These are phyloP conservation scores for Nematostella vectensis DNA, from an alignment of 92 coral and sea anemone genomes.

Conservation along the genomic window DNA sequence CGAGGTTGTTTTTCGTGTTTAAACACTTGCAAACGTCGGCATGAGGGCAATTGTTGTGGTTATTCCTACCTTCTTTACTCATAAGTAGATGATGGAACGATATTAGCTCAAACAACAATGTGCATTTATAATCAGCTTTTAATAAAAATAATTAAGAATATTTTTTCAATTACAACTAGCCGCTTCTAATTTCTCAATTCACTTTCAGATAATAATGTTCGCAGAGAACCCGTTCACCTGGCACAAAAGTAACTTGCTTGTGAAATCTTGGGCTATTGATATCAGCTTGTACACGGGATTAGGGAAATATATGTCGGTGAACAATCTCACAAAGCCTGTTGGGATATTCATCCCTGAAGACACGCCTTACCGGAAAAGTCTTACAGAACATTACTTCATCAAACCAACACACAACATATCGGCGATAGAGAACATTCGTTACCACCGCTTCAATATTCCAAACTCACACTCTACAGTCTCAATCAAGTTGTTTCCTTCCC, in stretches of 20 bases:
- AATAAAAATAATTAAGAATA: too few species aligned
- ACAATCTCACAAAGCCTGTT: conserved; percentile 26
- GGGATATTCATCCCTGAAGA: conserved; percentile 28
- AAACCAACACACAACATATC: conserved; percentile 29
- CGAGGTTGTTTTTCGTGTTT: too few species aligned
- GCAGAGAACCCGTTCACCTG: conserved; percentile 55
- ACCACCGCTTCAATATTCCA: conserved; percentile 40
- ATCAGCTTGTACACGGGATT: conserved; percentile 30
- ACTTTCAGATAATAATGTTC: conserved; percentile 47
- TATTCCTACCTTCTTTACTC: too few species aligned
- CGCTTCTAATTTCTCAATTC: neutral
- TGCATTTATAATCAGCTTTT: too few species aligned
- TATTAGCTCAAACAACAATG: too few species aligned
- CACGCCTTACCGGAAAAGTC: neutral
- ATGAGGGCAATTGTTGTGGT: too few species aligned
- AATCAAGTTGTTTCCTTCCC: conserved; percentile 9
- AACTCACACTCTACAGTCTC: conserved; percentile 17
- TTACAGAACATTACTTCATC: conserved; percentile 17
- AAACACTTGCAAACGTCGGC: too few species aligned
- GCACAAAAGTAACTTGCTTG: conserved; percentile 21
- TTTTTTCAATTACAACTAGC: too few species aligned
- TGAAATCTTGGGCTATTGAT: conserved; percentile 56
- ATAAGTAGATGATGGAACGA: too few species aligned
- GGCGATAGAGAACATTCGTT: conserved; percentile 22
- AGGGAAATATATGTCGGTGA: conserved; percentile 20